Conservation (phyloP, 2,888 invertebrate genomes). For the Folsomia candida region DNA sequence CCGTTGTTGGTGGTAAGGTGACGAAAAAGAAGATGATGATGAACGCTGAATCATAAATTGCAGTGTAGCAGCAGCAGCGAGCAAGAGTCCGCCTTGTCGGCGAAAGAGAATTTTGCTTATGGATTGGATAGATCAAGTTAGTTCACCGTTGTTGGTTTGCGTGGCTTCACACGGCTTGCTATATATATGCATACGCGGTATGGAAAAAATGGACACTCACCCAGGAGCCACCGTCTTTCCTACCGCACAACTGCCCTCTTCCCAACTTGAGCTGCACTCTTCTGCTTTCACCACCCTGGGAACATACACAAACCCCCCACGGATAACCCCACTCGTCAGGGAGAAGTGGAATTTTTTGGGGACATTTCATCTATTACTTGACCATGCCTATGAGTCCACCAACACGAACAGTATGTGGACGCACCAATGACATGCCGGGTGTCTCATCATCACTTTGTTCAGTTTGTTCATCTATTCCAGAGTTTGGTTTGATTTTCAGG, state of each 20-base stretch:
- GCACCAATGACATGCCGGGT: too few species aligned
- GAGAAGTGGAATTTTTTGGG: not conserved
- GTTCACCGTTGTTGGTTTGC: not conserved
- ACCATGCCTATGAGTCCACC: too few species aligned
- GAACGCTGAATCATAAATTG: not conserved
- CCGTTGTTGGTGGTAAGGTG: not conserved
- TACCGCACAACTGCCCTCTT: not conserved
- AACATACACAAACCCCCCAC: too few species aligned
- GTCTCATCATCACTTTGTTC: too few species aligned
- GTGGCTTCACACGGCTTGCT: too few species aligned
- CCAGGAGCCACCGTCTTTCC: not conserved
- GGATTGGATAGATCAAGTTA: not conserved
- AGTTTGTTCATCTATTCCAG: too few species aligned
- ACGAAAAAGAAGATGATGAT: not conserved
- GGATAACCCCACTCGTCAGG: not conserved
- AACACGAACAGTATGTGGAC: too few species aligned
- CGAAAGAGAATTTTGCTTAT: not conserved
- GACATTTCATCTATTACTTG: not conserved
- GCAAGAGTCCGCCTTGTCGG: constrained; percentile 11
- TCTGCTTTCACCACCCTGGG: not conserved
- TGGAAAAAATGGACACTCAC: not conserved
- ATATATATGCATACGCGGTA: too few species aligned
- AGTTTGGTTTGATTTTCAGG: too few species aligned
- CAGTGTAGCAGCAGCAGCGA: not conserved
- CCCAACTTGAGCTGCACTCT: not conserved